These are phyloP conservation scores for Camponotus vicinus DNA, from an alignment of 1,140 invertebrate genomes.

Conservation along the genomic window DNA sequence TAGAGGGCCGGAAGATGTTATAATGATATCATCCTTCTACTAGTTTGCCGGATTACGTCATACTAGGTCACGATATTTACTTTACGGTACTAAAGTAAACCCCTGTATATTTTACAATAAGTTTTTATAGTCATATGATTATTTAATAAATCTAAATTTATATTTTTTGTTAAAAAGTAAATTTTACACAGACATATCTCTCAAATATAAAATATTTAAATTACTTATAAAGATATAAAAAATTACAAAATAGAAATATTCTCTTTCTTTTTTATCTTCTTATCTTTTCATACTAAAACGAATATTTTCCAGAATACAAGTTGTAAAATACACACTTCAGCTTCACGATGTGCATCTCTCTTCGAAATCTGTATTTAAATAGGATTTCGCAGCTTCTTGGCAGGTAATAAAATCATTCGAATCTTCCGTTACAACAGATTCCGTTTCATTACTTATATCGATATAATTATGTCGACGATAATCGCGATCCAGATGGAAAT, in stretches of 20 bases:
- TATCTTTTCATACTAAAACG: background rate
- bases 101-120: background rate
- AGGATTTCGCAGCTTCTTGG: background rate
- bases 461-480: conserved; percentile 16
- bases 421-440: background rate
- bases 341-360: background rate
- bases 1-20: conserved; percentile 1
- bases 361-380: background rate
- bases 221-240: conserved; percentile 21
- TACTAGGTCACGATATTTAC: background rate
- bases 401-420: conserved; percentile 3
- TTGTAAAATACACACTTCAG: background rate
- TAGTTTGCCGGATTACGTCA: background rate
- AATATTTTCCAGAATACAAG: background rate
- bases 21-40: background rate
- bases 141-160: background rate
- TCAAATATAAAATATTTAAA: background rate
- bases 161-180: background rate
- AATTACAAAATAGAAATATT: conserved; percentile 2
- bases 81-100: background rate
- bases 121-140: background rate
- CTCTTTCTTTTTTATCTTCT: background rate
- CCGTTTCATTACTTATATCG: conserved; percentile 16
- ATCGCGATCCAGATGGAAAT: conserved; percentile 51
- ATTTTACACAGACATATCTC: background rate